A percentile compares a stretch with the other conserved stretches of the same genome.
Conservation (phyloP, 2,113 vertebrate species). For the Phalacrocorax pelagicus region DNA sequence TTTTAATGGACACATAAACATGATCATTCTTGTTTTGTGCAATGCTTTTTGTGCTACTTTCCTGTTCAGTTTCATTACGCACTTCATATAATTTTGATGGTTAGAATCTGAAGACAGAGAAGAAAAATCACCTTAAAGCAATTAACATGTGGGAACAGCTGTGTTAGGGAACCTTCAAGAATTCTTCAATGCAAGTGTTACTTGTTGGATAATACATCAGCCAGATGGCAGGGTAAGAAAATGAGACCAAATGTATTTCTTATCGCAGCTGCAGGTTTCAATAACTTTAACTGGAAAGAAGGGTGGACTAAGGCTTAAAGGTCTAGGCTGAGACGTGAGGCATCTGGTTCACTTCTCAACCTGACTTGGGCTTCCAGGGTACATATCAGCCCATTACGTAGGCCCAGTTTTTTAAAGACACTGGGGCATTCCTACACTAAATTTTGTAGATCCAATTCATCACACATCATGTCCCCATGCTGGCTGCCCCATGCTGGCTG, state of each 20-base stretch:
- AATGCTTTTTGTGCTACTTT: slow-evolving; percentile 3
- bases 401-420: neutral
- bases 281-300: neutral
- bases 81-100: slow-evolving; percentile 50
- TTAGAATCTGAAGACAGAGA: slow-evolving; percentile 42
- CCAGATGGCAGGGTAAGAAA: slow-evolving; percentile 41
- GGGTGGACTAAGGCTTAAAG: slow-evolving; percentile 10
- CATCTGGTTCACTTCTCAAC: neutral
- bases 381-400: neutral
- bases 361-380: neutral
- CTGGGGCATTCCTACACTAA: neutral
- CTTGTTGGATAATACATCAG: slow-evolving; percentile 42
- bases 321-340: neutral
- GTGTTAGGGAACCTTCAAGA: slow-evolving; percentile 40
- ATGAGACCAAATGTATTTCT: slow-evolving; percentile 19
- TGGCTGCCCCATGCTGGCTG: neutral
- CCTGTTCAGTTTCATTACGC: slow-evolving; percentile 36
- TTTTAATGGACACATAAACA: slow-evolving; percentile 58
- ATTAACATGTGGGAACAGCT: slow-evolving; percentile 46
- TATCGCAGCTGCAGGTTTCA: neutral
- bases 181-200: slow-evolving; percentile 8
- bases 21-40: slow-evolving; percentile 43
- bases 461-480: neutral
- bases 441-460: neutral
- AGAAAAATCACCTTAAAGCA: slow-evolving; percentile 48